These are phyloP conservation scores for Dyspetes luteomarginatus DNA, from an alignment of 2,888 invertebrate genomes.

Conservation along the genomic window DNA sequence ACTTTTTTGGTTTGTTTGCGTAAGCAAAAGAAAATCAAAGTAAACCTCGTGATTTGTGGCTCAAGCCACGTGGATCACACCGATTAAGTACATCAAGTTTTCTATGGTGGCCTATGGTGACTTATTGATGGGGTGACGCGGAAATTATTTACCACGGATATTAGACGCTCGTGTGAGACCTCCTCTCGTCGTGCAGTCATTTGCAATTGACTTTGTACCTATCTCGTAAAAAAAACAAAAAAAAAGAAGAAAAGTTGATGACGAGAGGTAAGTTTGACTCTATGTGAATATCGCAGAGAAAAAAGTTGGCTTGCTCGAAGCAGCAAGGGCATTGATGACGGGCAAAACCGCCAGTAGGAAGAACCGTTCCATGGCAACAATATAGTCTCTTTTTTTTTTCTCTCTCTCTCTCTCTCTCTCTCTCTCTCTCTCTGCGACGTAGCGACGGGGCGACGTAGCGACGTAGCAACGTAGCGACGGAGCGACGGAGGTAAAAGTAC, in stretches of 20 bases:
- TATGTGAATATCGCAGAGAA: neutral
- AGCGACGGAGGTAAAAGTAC: constrained; percentile 60
- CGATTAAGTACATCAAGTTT: too few species aligned
- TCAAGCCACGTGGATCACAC: too few species aligned
- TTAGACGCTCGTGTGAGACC: too few species aligned
- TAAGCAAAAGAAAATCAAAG: too few species aligned
- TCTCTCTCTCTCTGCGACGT: constrained; percentile 21
- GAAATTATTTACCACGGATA: too few species aligned
- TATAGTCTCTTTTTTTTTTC: constrained; percentile 28
- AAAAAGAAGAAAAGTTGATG: neutral
- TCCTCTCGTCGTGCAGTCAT: constrained; percentile 55
- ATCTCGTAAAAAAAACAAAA: constrained; percentile 14
- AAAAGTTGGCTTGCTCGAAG: constrained; percentile 29
- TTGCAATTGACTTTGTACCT: constrained; percentile 52
- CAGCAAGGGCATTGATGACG: constrained; percentile 36
- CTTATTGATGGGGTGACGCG: too few species aligned
- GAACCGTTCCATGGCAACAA: constrained; percentile 64
- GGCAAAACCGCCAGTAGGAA: constrained; percentile 47
- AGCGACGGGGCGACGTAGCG: constrained; percentile 54
- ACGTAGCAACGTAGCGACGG: constrained; percentile 47
- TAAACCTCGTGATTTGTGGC: too few species aligned
- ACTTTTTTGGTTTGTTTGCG: too few species aligned
- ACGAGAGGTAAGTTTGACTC: neutral
- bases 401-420: constrained; percentile 23
- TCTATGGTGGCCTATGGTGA: too few species aligned